Evolutionary conservation across 2,888 invertebrate genomes (phyloP), one percentile per base, ranked within the genome.

Genomic region (Eilema depressum): DNA sequence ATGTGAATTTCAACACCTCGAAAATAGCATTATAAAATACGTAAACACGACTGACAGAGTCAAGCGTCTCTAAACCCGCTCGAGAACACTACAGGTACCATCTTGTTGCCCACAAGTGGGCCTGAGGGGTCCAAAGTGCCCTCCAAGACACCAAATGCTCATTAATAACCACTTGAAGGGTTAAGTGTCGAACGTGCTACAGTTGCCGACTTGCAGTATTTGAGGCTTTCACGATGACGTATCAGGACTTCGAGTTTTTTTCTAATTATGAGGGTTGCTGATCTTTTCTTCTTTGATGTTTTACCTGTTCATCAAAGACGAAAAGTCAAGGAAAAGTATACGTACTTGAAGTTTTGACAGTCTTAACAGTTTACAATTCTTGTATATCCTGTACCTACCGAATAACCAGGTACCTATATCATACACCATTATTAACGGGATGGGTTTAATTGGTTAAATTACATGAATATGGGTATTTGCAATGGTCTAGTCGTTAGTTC

Each of bases 131-230:
- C 25, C 5, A 63, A 56, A 81, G 81, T 69, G 30, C 75, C 67
- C 72, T 82, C 56, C 30, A 73, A 69, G 56, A 66, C 70, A 71
- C 63, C 75, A 82, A 77, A 76, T 77, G 79, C 79, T 81, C 81
- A 81, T 79, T 83, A 81, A 81, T 75, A 77, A 65, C 47, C 70
- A 61, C 73, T 70, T 59, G 62, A 28, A 63, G 69, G 74, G 73
- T 75, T 67, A 71, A 81, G 81, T 30, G 64, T 56, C 65, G 71
- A 74, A 75, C 69, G 74, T 56, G 71, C 70, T 63, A 73, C 73
- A 79, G 77, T 77, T 75, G 83, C 75, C 26, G 61, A 67, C 47
- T 63, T 63, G 71, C 60, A 53, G 60, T 68, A 64, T 71, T 65
- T 60, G 47, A 62, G 61, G 20, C n/a, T 53, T 65, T 70, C 41